Conservation (phyloP, 2,113 vertebrate species). For the Plotosus lineatus region DNA sequence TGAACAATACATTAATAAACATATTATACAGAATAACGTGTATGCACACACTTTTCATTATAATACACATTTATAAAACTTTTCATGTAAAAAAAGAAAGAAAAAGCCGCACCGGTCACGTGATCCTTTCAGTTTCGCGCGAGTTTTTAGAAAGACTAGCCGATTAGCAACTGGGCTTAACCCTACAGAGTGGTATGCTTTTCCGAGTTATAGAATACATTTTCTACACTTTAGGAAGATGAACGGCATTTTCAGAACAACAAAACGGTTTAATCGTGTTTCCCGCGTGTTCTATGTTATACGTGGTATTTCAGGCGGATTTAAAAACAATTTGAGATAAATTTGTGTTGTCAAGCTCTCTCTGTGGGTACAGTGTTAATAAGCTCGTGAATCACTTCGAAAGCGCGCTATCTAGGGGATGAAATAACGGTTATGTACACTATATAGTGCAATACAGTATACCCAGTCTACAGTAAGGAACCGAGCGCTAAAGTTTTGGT, state of each 20-base stretch:
- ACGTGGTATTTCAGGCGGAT: not conserved
- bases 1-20: not conserved
- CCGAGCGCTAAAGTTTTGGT: not conserved
- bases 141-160: slow-evolving; percentile 21
- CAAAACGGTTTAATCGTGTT: not conserved
- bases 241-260: not conserved
- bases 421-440: not conserved
- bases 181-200: not conserved
- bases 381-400: not conserved
- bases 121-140: slow-evolving; percentile 39
- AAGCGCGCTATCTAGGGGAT: not conserved
- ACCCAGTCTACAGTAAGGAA: no score
- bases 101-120: not conserved
- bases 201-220: not conserved
- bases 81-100: not conserved
- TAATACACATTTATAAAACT: not conserved
- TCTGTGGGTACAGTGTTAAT: not conserved
- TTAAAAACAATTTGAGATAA: not conserved
- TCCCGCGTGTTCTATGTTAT: not conserved
- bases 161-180: not conserved
- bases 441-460: not conserved
- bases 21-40: not conserved
- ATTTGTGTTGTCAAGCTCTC: no score
- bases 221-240: no score
- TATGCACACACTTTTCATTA: not conserved